Evolutionary conservation across 2,888 invertebrate species (phyloP).

Genomic region (Thymelicus lineola): DNA sequence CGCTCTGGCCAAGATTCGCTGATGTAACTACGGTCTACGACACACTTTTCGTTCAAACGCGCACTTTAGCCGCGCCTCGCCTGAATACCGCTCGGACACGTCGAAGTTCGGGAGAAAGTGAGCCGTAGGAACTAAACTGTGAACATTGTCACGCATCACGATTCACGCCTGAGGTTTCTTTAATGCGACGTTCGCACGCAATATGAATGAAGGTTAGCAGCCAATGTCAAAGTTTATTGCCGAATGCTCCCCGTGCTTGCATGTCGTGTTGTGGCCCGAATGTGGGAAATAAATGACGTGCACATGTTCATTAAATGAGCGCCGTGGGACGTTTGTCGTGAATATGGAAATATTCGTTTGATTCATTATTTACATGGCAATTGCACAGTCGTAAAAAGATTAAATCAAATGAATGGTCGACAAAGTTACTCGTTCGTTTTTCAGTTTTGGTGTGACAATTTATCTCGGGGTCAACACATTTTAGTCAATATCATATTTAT

Average conservation of each 20-base stretch:
- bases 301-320: slow-evolving; percentile 1
- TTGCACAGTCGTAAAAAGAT: neutral
- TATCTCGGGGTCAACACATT: no score
- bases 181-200: slow-evolving; percentile 10
- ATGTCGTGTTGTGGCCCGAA: slow-evolving; percentile 1
- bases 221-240: slow-evolving; percentile 25
- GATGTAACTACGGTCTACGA: slow-evolving; percentile 56
- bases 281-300: slow-evolving; percentile 6
- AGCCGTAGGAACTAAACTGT: slow-evolving; percentile 16
- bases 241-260: slow-evolving; percentile 10
- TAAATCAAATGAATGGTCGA: neutral
- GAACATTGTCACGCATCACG: neutral
- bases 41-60: slow-evolving; percentile 41
- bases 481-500: no score
- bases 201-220: slow-evolving; percentile 27
- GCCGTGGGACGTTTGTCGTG: neutral
- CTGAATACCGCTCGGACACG: slow-evolving; percentile 25
- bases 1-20: slow-evolving; percentile 55
- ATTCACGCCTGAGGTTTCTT: neutral
- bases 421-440: no score
- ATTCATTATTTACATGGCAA: slow-evolving; percentile 1
- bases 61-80: slow-evolving; percentile 37
- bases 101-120: slow-evolving; percentile 41
- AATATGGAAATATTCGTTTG: neutral
- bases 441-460: neutral